These are phyloP conservation scores for Dermolepida albohirtum DNA, from an alignment of 2,888 invertebrate genomes.

Conservation along the genomic window DNA sequence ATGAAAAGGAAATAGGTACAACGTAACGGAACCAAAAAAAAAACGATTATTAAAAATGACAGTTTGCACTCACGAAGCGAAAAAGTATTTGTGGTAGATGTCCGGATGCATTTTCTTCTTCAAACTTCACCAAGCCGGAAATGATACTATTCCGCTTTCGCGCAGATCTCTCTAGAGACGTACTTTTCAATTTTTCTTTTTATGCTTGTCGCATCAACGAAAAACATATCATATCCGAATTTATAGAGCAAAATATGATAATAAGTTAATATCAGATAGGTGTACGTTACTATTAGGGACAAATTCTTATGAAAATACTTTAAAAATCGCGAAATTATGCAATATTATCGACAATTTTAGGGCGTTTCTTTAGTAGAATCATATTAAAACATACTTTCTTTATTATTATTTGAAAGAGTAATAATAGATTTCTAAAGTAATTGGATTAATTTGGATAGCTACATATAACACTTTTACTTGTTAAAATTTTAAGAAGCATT, in stretches of 20 bases:
- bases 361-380: no score
- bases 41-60: conserved; percentile 32
- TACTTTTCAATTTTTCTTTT: conserved; percentile 34
- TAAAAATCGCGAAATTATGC: no score
- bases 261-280: conserved; percentile 1
- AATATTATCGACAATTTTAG: no score
- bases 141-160: conserved; percentile 23
- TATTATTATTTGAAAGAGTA: no score
- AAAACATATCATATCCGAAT: conserved; percentile 19
- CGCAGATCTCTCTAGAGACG: background rate
- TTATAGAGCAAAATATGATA: conserved; percentile 20
- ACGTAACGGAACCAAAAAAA: conserved; percentile 30
- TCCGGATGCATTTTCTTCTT: conserved; percentile 18
- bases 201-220: conserved; percentile 3
- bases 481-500: no score
- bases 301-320: no score
- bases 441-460: no score
- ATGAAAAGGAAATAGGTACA: conserved; percentile 1
- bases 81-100: conserved; percentile 24
- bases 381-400: no score
- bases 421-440: no score
- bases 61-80: conserved; percentile 8
- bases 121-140: conserved; percentile 12
- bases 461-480: no score
- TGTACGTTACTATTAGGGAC: no score